Evolutionary conservation across 2,888 invertebrate species (phyloP).

Genomic region (Drosophila hawaiiensis): DNA sequence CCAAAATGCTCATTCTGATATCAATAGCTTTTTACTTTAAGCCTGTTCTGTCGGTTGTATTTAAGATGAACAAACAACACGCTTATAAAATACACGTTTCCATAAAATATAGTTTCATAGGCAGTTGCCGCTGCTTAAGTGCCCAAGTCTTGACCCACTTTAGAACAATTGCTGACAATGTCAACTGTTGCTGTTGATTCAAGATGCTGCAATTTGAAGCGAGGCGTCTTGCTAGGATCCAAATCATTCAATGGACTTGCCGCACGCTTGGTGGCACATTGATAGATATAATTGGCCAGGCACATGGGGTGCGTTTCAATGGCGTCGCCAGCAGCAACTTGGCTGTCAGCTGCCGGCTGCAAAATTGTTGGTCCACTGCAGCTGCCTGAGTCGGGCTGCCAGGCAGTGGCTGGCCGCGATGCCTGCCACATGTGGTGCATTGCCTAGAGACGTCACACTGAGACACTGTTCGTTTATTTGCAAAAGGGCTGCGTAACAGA

Average conservation of each 20-base stretch:
- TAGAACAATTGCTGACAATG: slow-evolving; percentile 10
- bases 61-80: slow-evolving; percentile 1
- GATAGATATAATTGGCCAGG: slow-evolving; percentile 57
- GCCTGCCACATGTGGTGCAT: slow-evolving; percentile 61
- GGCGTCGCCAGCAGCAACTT: slow-evolving; percentile 13
- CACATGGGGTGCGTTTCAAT: slow-evolving; percentile 22
- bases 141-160: background rate
- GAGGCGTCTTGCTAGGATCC: background rate
- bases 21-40: background rate
- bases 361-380: slow-evolving; percentile 41
- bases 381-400: slow-evolving; percentile 18
- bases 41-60: background rate
- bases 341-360: slow-evolving; percentile 31
- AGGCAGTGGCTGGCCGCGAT: slow-evolving; percentile 24
- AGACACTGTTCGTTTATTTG: slow-evolving; percentile 47
- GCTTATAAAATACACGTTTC: background rate
- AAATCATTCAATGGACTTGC: slow-evolving; percentile 30
- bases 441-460: background rate
- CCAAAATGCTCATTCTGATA: background rate
- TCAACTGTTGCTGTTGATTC: slow-evolving; percentile 28
- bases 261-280: slow-evolving; percentile 48
- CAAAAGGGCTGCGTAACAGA: slow-evolving; percentile 17
- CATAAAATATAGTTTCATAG: slow-evolving; percentile 7
- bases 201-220: background rate
- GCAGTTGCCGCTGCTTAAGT: background rate